Base-by-base conservation (phyloP, 2,888 invertebrate species). In the Drosophila neutralis region DNA sequence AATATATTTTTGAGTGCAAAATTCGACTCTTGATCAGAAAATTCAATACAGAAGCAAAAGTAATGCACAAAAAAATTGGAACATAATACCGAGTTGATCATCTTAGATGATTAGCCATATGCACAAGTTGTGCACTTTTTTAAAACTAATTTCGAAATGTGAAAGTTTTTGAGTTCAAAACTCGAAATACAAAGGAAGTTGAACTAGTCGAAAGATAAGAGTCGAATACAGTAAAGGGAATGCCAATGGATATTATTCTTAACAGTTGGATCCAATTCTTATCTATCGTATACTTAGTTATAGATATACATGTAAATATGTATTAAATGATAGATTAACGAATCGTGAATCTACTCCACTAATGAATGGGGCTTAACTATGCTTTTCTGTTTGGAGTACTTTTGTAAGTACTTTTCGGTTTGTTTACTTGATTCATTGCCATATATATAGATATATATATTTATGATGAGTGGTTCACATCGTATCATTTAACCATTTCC, bases 361-460 rank as follows among this genome's bases (percentile, higher is more conserved):
- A 56, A 56, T 35, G 56, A 56, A 56, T 29, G 27, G n/a, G n/a
- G 11, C 27, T 56, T 24, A 10, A 54, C 35, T 56, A 38, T 38
- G n/a, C 54, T 36, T 56, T 56, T 24, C 45, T 24, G n/a, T n/a
- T 56, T 56, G 2, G 4, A 56, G 38, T 56, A 56, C 56, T 13
- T 38, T 56, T 56, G 8, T 29, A 54, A 63, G 18, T 35, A 35
- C 31, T 54, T 48, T 35, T 48, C 4, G n/a, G 29, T 40, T n/a
- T 31, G 29, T 29, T 40, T 24, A n/a, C 38, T 56, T 38, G 38
- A 38, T 38, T 56, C 38, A 56, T 38, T 56, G 56, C 27, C 56
- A 54, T 27, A 60, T 35, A 36, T 29, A 67, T 67, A 35, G 11
- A 45, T 29, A 38, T n/a, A 60, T 35, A 53, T 35, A 67, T 67